Base-by-base conservation (phyloP, 30 jellyfish, hydroid and myxozoan species). In the Mastigias papua region DNA sequence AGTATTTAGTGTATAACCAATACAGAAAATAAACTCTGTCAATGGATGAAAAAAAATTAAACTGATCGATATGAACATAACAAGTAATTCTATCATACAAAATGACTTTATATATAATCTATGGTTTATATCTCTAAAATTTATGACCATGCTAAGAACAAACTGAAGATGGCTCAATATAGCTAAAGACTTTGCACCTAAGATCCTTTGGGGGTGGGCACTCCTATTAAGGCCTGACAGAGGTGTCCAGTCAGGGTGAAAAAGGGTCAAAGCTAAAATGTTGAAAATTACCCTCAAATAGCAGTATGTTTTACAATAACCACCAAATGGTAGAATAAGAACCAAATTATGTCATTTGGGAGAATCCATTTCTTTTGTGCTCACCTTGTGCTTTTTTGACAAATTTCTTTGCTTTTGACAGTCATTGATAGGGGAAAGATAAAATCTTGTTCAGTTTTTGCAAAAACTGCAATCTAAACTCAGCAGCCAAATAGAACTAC, bases 181-280 rank as follows among this genome's bases (percentile, higher is more conserved):
- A 0, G 54, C 54, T 42, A 42, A 42, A 42, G 54, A 42, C 54
- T 42, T 42, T 42, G 13, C 54, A 42, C 54, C 54, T 42, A 42
- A 42, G 54, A 42, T 4, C 13, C 13, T 42, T 4, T 8, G 34
- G 34, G 34, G 73, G 7, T 4, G 7, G 54, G 54, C 17, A 22
- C 72, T 60, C 72, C 72, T 8, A 60, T 60, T 60, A 19, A 60
- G 72, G 72, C 72, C 72, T 60, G n/a, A 5, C 72, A 60, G 72
- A 21, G n/a, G n/a, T 22, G n/a, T 0, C 33, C 72, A 27, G 72
- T 27, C 72, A 60, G 32, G n/a, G 33, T 60, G 33, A 60, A 60
- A 60, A 60, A 0, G 72, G 72, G 17, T 21, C 72, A 60, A 27
- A 22, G 72, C n/a, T 60, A 0, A 22, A 60, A 60, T 60, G 72